Evolutionary conservation across 2,797 vertebrate species (phyloP), one percentile per base, ranked within the genome.

Genomic region (Lacerta agilis): DNA sequence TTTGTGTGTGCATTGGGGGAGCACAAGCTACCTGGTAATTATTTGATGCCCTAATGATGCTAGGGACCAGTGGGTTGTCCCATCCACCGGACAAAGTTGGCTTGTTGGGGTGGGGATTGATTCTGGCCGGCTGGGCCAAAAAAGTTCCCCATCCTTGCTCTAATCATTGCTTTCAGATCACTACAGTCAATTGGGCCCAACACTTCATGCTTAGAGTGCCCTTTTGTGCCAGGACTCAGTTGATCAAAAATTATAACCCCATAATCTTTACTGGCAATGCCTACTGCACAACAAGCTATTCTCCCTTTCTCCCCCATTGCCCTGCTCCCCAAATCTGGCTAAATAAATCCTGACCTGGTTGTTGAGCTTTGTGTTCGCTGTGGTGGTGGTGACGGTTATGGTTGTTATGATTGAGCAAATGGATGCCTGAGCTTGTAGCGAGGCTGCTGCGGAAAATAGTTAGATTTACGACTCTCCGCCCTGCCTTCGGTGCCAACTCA

Each of bases 381-480:
- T 84, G 43, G 41, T n/a, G 29, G 49, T 29, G 77, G 77, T 33
- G 45, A 17, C 36, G 71, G 49, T 71, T 67, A 55, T 73, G 79
- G 78, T 43, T 89, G 66, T 81, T 67, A 81, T 55, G 61, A 41
- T 3, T 23, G 77, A 76, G 41, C 75, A 81, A 17, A 25, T 15
- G 36, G 78, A n/a, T 73, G 88, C 55, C 58, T 75, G 23, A 64
- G 45, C 66, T 75, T 75, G 38, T n/a, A 66, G n/a, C 58, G 69
- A 82, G 45, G 41, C 7, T 86, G 33, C 36, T 66, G 25, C 23
- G 18, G 73, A 23, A 80, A 45, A 86, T 25, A 67, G 49, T 41
- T 23, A 89, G 83, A 86, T 86, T 86, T 82, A 89, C 85, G 78
- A 25, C 27, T 89, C 69, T 45, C 75, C 83, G n/a, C 58, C 77